phyloP scores from a whole-genome alignment of 1,140 invertebrate species.

The Cryptotermes secundus region DNA sequence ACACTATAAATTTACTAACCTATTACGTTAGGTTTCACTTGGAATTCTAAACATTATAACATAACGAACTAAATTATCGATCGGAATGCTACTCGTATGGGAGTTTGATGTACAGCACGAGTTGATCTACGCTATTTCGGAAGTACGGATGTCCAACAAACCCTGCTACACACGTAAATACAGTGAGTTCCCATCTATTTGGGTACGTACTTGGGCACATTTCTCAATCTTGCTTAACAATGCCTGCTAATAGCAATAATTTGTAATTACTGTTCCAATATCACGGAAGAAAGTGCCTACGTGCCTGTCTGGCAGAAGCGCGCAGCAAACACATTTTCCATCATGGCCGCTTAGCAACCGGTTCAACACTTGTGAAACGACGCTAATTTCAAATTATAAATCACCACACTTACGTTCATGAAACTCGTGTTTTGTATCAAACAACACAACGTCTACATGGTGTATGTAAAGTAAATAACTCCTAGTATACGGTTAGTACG shows the following conservation, averaged over 20 bases:
- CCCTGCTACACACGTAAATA: neutral
- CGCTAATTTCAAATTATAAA: neutral
- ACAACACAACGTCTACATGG: neutral
- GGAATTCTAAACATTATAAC: neutral
- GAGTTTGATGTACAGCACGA: neutral
- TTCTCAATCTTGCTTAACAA: neutral
- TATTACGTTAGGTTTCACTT: too few relatives aligned
- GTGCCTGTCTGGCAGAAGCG: neutral
- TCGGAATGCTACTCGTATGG: neutral
- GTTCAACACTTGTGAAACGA: conserved; percentile 17
- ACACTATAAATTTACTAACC: too few relatives aligned
- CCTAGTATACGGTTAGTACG: neutral
- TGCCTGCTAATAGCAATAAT: neutral
- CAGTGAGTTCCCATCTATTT: neutral
- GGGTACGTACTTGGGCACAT: neutral
- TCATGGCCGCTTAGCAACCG: conserved; percentile 31
- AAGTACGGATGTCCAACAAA: neutral
- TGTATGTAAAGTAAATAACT: neutral
- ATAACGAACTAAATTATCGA: neutral
- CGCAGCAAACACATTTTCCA: conserved; percentile 21
- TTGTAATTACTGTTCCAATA: neutral
- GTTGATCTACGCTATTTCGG: neutral
- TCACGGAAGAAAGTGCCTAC: neutral
- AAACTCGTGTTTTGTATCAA: neutral
- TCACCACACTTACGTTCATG: neutral